These are phyloP conservation scores for Cotesia glomerata DNA, from an alignment of 1,140 invertebrate genomes.

Conservation along the genomic window DNA sequence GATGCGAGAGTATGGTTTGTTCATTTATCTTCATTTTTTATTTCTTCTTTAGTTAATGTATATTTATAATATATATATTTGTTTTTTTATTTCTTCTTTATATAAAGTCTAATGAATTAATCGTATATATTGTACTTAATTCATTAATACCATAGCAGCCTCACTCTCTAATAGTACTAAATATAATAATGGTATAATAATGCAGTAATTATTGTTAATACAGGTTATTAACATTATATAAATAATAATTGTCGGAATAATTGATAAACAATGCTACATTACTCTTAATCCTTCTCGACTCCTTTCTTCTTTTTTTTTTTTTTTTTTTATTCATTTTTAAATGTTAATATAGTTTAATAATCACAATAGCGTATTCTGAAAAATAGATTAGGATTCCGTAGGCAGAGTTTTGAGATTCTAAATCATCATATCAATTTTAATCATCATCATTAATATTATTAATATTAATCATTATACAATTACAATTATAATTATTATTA, in stretches of 20 bases:
- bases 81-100: slow-evolving; percentile 26
- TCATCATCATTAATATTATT: not conserved
- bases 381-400: slow-evolving; percentile 62
- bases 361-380: slow-evolving; percentile 65
- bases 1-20: slow-evolving; percentile 26
- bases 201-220: slow-evolving; percentile 42
- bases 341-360: slow-evolving; percentile 61
- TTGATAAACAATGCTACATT: slow-evolving; percentile 31
- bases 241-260: slow-evolving; percentile 35
- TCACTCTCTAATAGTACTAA: slow-evolving; percentile 46
- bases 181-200: slow-evolving; percentile 43
- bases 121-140: slow-evolving; percentile 46
- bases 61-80: too few species aligned
- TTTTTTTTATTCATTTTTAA: slow-evolving; percentile 43
- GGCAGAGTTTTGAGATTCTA: slow-evolving; percentile 53
- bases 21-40: slow-evolving; percentile 35
- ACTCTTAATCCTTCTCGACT: slow-evolving; percentile 1
- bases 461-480: not conserved
- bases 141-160: slow-evolving; percentile 46
- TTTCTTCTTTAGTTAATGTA: slow-evolving; percentile 15
- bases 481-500: not conserved
- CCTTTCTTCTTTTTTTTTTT: slow-evolving; percentile 44
- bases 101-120: slow-evolving; percentile 60
- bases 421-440: not conserved
- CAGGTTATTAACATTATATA: slow-evolving; percentile 33